These are phyloP conservation scores for Cylloceria caligata DNA, from an alignment of 2,888 invertebrate genomes.

Conservation along the genomic window DNA sequence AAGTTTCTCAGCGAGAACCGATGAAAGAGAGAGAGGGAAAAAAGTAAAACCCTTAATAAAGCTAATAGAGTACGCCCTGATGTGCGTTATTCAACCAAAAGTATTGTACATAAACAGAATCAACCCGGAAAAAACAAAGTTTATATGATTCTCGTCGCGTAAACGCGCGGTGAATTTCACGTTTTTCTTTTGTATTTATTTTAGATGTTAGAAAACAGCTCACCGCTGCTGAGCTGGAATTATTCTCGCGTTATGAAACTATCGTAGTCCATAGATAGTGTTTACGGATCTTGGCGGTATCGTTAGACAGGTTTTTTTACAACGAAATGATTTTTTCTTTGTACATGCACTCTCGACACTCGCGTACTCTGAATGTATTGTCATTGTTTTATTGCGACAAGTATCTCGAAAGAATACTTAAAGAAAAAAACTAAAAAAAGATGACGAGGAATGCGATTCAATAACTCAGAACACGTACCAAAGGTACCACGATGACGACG, in stretches of 20 bases:
- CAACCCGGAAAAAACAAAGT: conserved; percentile 46
- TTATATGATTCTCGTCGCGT: conserved; percentile 41
- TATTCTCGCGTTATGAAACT: conserved; percentile 28
- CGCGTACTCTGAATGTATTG: conserved; percentile 16
- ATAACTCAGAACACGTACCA: conserved; percentile 54
- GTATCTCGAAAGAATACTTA: conserved; percentile 17
- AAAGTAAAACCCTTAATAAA: conserved; percentile 42
- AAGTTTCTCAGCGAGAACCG: neutral
- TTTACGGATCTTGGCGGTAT: conserved; percentile 24
- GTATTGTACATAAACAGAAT: conserved; percentile 68
- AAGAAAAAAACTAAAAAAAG: conserved; percentile 17
- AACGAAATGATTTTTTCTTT: conserved; percentile 18
- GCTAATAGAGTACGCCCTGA: conserved; percentile 39
- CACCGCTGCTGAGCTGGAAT: neutral
- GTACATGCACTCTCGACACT: conserved; percentile 25
- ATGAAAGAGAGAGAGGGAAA: conserved; percentile 5
- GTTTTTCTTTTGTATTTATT: conserved; percentile 50
- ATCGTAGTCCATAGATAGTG: conserved; percentile 31
- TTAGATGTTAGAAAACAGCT: conserved; percentile 38
- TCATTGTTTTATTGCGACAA: neutral
- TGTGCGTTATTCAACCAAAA: conserved; percentile 72
- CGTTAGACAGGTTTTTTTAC: conserved; percentile 39
- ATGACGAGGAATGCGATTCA: conserved; percentile 43
- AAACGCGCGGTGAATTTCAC: conserved; percentile 14
- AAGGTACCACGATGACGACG: conserved; percentile 51